These are phyloP conservation scores for Acarapis woodi DNA, from an alignment of 1,140 invertebrate species.

Conservation along the genomic window DNA sequence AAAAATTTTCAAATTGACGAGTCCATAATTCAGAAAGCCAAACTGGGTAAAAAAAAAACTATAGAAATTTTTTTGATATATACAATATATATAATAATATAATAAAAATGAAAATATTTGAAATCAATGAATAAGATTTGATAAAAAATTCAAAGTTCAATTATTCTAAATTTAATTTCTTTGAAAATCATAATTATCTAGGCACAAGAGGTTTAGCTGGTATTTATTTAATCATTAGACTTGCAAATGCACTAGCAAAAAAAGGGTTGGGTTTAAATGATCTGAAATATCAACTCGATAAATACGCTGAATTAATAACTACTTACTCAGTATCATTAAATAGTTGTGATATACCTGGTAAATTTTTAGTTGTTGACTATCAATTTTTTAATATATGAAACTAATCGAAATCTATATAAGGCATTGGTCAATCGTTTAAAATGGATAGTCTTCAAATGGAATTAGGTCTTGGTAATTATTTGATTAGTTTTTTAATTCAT, in stretches of 20 bases:
- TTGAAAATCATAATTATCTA: neutral
- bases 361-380: too few relatives aligned
- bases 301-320: conserved; percentile 21
- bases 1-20: too few relatives aligned
- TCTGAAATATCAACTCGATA: conserved; percentile 16
- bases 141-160: too few relatives aligned
- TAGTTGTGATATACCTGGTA: conserved; percentile 39
- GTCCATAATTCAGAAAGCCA: too few relatives aligned
- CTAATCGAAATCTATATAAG: too few relatives aligned
- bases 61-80: conserved; percentile 16
- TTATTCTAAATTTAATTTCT: too few relatives aligned
- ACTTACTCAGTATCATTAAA: conserved; percentile 39
- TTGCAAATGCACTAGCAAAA: conserved; percentile 38
- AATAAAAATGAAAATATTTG: too few relatives aligned
- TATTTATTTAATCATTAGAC: conserved; percentile 36
- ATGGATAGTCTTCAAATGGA: conserved; percentile 37
- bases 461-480: conserved; percentile 42
- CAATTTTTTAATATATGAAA: too few relatives aligned
- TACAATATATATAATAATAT: too few relatives aligned
- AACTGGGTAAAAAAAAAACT: conserved; percentile 14
- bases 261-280: conserved; percentile 25
- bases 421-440: conserved; percentile 29
- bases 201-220: conserved; percentile 46
- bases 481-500: too few relatives aligned
- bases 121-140: too few relatives aligned